Evolutionary conservation across 2,113 vertebrate species (phyloP), one percentile per base, ranked within the genome.

Genomic region (Gavia stellata): DNA sequence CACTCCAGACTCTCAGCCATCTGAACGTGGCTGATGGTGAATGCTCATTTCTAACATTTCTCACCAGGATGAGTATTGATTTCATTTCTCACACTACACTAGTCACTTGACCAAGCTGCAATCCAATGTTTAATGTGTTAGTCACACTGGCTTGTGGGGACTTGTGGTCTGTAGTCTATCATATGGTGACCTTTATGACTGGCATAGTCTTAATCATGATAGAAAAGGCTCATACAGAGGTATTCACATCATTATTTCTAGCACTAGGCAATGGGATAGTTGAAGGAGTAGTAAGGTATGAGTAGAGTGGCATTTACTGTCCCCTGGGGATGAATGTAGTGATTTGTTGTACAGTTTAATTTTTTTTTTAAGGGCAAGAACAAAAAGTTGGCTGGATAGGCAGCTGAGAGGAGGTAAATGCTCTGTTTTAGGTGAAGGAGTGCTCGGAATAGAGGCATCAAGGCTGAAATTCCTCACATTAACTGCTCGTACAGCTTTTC

Each of bases 121-220:
- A 88, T 93, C 67, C 56, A 36, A 38, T 47, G 40, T 90, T 92
- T 81, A 83, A 94, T 25, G 52, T 72, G 85, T 86, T 91, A 67
- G 71, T 92, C 91, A 95, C 62, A 26, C 66, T 62, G 89, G 53
- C 63, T 85, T 73, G 66, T 80, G 71, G 81, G 61, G 77, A 88
- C 45, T 49, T 80, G 36, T 74, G 80, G 67, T 88, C 88, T 84
- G 50, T 53, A 86, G 75, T 93, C 92, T 92, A 33, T 92, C 92
- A 88, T 70, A 63, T 26, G 28, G 59, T 92, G 94, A 96, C 92
- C 93, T 96, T 96, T 88, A 40, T 92, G 85, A 84, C 85, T 86
- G 82, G n/a, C 50, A 66, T 4, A 84, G 72, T 40, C 53, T 93
- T 91, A 86, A 94, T 92, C 50, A 52, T 40, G 68, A 88, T 14